Evolutionary conservation across 2,113 vertebrate genomes (phyloP).

Genomic region (Ciconia boyciana): DNA sequence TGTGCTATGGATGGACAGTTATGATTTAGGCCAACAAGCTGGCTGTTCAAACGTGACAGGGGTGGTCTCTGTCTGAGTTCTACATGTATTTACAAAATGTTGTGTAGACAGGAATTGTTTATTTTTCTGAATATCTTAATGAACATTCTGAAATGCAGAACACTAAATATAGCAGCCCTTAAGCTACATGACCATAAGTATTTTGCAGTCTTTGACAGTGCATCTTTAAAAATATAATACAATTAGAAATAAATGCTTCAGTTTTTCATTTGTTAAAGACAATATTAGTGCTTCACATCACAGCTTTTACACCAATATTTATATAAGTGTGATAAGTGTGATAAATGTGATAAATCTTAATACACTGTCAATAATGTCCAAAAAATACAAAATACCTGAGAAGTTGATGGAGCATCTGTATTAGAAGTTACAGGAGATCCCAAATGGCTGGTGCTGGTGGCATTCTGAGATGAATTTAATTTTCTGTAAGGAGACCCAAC

Average conservation of each 20-base stretch:
- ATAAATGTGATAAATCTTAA: not conserved
- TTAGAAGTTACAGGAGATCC: constrained; percentile 37
- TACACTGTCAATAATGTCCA: not conserved
- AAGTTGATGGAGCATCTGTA: constrained; percentile 44
- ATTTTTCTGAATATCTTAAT: not conserved
- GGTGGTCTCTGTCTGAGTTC: not conserved
- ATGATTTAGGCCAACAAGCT: fast-evolving
- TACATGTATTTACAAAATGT: not conserved
- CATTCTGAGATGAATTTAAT: constrained; percentile 63
- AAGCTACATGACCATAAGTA: fast-evolving
- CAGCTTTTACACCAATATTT: not conserved
- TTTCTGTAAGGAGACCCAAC: constrained; percentile 71
- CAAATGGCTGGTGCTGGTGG: constrained; percentile 53
- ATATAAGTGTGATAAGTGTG: too few relatives aligned
- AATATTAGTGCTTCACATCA: not conserved
- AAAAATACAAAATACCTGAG: constrained; percentile 65
- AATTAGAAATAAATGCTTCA: not conserved
- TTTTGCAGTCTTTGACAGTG: not conserved
- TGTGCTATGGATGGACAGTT: not conserved
- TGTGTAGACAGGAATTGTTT: too few relatives aligned
- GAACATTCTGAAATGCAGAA: not conserved
- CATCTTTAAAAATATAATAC: not conserved
- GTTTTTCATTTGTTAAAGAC: not conserved
- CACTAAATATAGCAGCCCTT: not conserved
- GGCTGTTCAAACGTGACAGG: not conserved